Evolutionary conservation across 2,888 invertebrate genomes (phyloP), one percentile per base, ranked within the genome.

Genomic region (Phoenoteleia sp.): DNA sequence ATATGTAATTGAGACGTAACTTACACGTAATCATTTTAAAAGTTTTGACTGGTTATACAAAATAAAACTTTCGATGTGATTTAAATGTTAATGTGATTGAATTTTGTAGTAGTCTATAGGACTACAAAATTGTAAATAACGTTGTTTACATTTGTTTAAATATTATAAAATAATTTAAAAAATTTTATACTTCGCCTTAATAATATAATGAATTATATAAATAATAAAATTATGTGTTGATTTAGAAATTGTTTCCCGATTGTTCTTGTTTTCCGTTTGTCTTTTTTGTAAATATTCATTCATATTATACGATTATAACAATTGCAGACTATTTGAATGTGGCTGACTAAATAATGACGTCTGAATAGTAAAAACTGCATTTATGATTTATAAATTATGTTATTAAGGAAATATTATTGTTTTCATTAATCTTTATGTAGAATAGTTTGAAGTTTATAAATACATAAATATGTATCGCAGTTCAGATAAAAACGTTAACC

Each of bases 1-100:
- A 56, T 69, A 69, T 42, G 27, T 29, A 42, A 69, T 69, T 69
- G 29, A 29, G 17, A 56, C 56, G 56, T 69, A 69, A 69, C 42
- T 9, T 15, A 36, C 39, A 27, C 17, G 27, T 27, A 15, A 45
- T 64, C 45, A 47, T 64, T 47, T 33, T 3, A 33, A 3, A 11
- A n/a, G n/a, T n/a, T n/a, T n/a, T n/a, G n/a, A n/a, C n/a, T n/a
- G n/a, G n/a, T n/a, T n/a, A n/a, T n/a, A n/a, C n/a, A n/a, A n/a
- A n/a, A n/a, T n/a, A n/a, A n/a, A n/a, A n/a, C n/a, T n/a, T n/a
- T n/a, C n/a, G n/a, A n/a, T n/a, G n/a, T n/a, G n/a, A n/a, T n/a
- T n/a, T n/a, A n/a, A n/a, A n/a, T n/a, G n/a, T n/a, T n/a, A n/a
- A n/a, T n/a, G n/a, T n/a, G n/a, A n/a, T n/a, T n/a, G n/a, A n/a